Evolutionary conservation across 2,888 invertebrate genomes (phyloP).

Genomic region (Drosophila barbarae): DNA sequence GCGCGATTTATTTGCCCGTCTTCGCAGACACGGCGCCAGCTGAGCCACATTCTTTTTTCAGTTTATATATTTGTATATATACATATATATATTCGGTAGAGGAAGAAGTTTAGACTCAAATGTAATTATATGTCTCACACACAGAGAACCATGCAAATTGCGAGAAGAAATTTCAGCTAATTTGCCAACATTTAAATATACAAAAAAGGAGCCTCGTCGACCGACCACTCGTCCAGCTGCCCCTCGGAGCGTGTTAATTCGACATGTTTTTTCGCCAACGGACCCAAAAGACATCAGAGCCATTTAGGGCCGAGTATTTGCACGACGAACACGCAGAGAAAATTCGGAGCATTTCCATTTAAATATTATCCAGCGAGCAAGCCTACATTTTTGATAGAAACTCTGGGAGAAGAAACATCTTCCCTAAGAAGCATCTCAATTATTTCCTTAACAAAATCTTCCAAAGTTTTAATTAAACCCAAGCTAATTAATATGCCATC

Average conservation of each 20-base stretch:
- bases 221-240: conserved; percentile 37
- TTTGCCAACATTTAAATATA: conserved; percentile 70
- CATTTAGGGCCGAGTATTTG: conserved; percentile 77
- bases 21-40: conserved; percentile 67
- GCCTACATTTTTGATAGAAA: too few relatives aligned
- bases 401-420: too few relatives aligned
- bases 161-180: conserved; percentile 67
- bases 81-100: conserved; percentile 11
- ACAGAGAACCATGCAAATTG: conserved; percentile 59
- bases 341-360: neutral
- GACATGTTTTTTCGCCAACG: conserved; percentile 73
- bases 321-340: conserved; percentile 62
- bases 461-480: neutral
- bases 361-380: neutral
- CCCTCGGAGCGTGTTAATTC: conserved; percentile 75
- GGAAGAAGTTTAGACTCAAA: conserved; percentile 49
- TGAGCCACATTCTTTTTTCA: conserved; percentile 40
- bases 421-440: too few relatives aligned
- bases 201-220: conserved; percentile 42
- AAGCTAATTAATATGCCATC: neutral
- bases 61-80: neutral
- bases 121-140: conserved; percentile 63
- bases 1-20: conserved; percentile 77
- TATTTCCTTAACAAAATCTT: too few relatives aligned
- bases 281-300: conserved; percentile 46